These are phyloP conservation scores for Tragelaphus strepsiceros DNA, from an alignment of 2,113 vertebrate genomes.

Conservation along the genomic window DNA sequence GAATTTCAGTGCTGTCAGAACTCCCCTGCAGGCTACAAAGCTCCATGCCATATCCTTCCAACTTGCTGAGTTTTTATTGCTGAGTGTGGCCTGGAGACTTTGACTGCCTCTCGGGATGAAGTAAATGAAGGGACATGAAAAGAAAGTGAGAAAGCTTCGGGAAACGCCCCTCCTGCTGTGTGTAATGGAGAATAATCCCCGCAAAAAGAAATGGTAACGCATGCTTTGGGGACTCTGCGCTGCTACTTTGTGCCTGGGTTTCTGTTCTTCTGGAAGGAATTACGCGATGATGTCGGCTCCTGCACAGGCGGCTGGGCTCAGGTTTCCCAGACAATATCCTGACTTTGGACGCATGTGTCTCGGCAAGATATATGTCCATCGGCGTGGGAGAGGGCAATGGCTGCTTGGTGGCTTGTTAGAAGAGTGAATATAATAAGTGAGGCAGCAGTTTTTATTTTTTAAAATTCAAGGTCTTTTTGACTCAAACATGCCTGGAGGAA, in stretches of 20 bases:
- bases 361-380: constrained; percentile 41
- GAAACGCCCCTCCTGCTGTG: neutral
- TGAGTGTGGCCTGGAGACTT: constrained; percentile 38
- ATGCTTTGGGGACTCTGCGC: neutral
- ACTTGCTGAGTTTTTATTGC: constrained; percentile 57
- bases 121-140: constrained; percentile 46
- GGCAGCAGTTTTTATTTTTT: constrained; percentile 60
- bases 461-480: constrained; percentile 33
- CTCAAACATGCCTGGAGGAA: constrained; percentile 22
- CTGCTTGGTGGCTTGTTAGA: constrained; percentile 42
- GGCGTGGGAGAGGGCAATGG: neutral
- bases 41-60: constrained; percentile 14
- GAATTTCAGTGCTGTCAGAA: constrained; percentile 28
- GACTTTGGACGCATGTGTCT: constrained; percentile 29
- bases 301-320: constrained; percentile 28
- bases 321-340: constrained; percentile 70
- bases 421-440: constrained; percentile 31
- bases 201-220: neutral
- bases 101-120: neutral
- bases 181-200: constrained; percentile 55
- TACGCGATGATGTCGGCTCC: neutral
- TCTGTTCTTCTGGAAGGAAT: constrained; percentile 70
- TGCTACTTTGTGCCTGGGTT: constrained; percentile 8
- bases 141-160: constrained; percentile 39
- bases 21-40: constrained; percentile 50